Base-by-base conservation (phyloP, 2,113 vertebrate genomes). In the Chloropsis hardwickii region DNA sequence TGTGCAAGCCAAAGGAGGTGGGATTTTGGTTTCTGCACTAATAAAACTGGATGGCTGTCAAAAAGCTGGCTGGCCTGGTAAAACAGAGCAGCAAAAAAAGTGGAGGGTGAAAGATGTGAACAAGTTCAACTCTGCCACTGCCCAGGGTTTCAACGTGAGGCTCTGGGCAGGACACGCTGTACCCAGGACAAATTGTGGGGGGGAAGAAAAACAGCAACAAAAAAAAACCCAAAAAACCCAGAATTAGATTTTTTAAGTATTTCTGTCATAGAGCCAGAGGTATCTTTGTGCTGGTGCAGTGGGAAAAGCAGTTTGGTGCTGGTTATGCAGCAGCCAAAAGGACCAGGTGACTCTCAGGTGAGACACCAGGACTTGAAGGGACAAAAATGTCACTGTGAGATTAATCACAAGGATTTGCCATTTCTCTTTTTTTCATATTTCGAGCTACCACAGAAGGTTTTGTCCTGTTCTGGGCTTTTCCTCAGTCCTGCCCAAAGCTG, bases 1-100 rank as follows among this genome's bases (percentile, higher is more conserved):
- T 94, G 86, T 5, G 12, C 76, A 31, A 78, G 92, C 94, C 94
- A 97, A 58, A 92, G 51, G 95, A 94, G 94, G 91, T 91, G 91
- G 96, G 95, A 90, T 88, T 67, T 69, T 58, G 60, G 47, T 83
- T 93, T 81, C 77, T 92, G 86, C 86, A 44, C 92, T 88, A 88
- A 93, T 95, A 72, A 86, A 93, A 81, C 51, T 67, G 83, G 91
- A 73, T 62, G 82, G 28, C 64, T 94, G 94, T 86, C 94, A 90
- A 47, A 78, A 83, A 94, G 35, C 77, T 94, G 92, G 16, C 81
- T 84, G 89, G 69, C 69, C 86, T 83, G 88, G 66, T 50, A 16
- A 77, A 88, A 85, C 1, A 25, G 53, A 94, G 61, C 78, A 90
- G 71, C 71, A 60, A 15, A 48, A 37, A 35, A 71, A 45, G 25